These are phyloP conservation scores for Fistularia commersonii DNA, from an alignment of 2,797 vertebrate genomes.

Conservation along the genomic window DNA sequence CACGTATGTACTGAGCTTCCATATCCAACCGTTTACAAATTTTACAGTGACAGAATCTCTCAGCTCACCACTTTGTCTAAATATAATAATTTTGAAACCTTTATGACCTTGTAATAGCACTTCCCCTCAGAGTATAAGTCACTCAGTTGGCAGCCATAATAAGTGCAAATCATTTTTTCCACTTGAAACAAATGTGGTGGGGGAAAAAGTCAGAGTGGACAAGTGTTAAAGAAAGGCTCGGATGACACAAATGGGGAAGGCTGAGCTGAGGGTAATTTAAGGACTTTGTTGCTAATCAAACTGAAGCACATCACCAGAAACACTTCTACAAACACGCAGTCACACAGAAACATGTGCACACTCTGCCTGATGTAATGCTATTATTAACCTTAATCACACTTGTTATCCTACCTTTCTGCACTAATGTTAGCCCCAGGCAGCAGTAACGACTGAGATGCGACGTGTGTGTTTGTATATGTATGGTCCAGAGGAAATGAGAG, in stretches of 20 bases:
- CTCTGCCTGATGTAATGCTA: slow-evolving; percentile 54
- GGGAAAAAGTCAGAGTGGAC: slow-evolving; percentile 27
- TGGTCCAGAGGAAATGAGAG: slow-evolving; percentile 26
- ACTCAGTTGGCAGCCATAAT: slow-evolving; percentile 28
- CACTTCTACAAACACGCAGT: slow-evolving; percentile 28
- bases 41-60: too few species aligned
- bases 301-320: slow-evolving; percentile 36
- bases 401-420: slow-evolving; percentile 66
- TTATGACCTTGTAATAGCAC: slow-evolving; percentile 12
- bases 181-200: slow-evolving; percentile 27
- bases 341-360: slow-evolving; percentile 18
- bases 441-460: slow-evolving; percentile 41
- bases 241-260: slow-evolving; percentile 4
- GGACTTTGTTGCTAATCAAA: slow-evolving; percentile 58
- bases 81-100: slow-evolving; percentile 26
- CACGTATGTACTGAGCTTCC: too few species aligned
- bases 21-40: too few species aligned
- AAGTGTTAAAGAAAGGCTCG: slow-evolving; percentile 4
- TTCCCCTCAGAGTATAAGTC: slow-evolving; percentile 27
- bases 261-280: slow-evolving; percentile 30
- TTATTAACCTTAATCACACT: slow-evolving; percentile 65
- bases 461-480: slow-evolving; percentile 21
- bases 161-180: slow-evolving; percentile 54
- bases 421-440: slow-evolving; percentile 55
- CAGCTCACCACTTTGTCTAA: too few species aligned